These are phyloP conservation scores for Drosophila conformis DNA, from an alignment of 2,888 invertebrate species.

Conservation along the genomic window DNA sequence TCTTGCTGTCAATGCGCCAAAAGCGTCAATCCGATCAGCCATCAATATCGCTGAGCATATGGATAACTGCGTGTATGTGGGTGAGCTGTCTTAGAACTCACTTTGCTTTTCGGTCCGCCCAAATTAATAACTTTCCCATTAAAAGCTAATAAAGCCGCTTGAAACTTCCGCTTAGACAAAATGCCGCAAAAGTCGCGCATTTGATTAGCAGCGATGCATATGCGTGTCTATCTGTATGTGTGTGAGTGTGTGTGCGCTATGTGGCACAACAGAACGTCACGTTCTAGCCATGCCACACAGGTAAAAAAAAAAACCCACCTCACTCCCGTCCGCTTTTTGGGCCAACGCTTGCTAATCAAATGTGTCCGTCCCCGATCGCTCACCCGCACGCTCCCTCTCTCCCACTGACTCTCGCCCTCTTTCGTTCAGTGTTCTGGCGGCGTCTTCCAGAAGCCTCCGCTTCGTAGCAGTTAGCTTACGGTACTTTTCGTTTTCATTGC, in stretches of 20 bases:
- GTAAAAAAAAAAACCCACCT: slow-evolving; percentile 13
- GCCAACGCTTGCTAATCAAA: slow-evolving; percentile 72
- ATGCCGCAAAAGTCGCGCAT: slow-evolving; percentile 58
- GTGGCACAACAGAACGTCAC: slow-evolving; percentile 70
- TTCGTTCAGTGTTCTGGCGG: slow-evolving; percentile 54
- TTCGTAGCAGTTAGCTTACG: slow-evolving; percentile 85
- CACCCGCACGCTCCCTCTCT: neutral
- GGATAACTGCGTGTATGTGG: slow-evolving; percentile 3
- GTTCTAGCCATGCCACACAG: slow-evolving; percentile 62
- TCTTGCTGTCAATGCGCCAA: slow-evolving; percentile 69
- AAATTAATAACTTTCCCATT: slow-evolving; percentile 75
- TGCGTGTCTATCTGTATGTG: slow-evolving; percentile 6
- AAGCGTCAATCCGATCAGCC: slow-evolving; percentile 61
- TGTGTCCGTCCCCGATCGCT: slow-evolving; percentile 32
- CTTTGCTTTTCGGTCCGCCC: slow-evolving; percentile 35
- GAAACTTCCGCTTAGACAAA: slow-evolving; percentile 68
- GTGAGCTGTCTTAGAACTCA: slow-evolving; percentile 45
- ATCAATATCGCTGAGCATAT: slow-evolving; percentile 32
- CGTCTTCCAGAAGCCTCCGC: slow-evolving; percentile 60
- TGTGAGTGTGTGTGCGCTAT: slow-evolving; percentile 24
- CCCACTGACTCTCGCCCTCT: neutral
- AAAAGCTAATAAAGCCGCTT: slow-evolving; percentile 72
- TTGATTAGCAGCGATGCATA: slow-evolving; percentile 60
- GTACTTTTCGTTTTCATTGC: slow-evolving; percentile 86
- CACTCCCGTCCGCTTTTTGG: slow-evolving; percentile 45